Conservation (phyloP, 37 sponge, comb jelly and placozoan species). For the Aphrocallistes beatrix region DNA sequence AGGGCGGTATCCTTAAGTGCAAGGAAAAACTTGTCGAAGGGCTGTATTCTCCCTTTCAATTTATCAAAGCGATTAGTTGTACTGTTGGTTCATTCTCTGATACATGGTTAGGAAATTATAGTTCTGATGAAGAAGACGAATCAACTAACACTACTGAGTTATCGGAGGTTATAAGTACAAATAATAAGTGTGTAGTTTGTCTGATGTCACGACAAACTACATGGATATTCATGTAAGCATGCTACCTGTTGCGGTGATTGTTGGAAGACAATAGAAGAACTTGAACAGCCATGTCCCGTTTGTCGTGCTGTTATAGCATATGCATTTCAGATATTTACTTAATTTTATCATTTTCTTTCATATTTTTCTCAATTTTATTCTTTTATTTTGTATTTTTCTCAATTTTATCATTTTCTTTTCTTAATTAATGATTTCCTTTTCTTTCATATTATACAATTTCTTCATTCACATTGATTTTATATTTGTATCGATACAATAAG, state of each 20-base stretch:
- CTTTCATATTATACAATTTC: background rate
- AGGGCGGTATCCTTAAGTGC: no score
- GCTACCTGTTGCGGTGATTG: background rate
- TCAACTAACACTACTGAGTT: background rate
- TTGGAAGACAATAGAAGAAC: background rate
- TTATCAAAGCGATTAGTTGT: background rate
- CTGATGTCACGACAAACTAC: background rate
- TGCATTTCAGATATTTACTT: background rate
- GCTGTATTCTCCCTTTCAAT: background rate
- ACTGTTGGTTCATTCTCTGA: background rate
- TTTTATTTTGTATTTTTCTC: no score
- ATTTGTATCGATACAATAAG: background rate
- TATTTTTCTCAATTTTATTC: no score
- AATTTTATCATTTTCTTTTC: no score
- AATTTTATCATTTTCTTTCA: background rate
- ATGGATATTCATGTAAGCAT: background rate
- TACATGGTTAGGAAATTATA: background rate
- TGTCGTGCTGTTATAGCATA: background rate
- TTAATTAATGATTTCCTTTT: background rate
- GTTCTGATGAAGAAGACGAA: background rate
- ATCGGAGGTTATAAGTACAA: background rate
- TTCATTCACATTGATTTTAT: background rate
- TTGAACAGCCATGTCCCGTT: background rate
- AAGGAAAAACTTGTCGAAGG: background rate
- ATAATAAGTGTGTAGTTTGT: background rate